These are phyloP conservation scores for Aphaenogaster floridana DNA, from an alignment of 1,140 invertebrate species.

Conservation along the genomic window DNA sequence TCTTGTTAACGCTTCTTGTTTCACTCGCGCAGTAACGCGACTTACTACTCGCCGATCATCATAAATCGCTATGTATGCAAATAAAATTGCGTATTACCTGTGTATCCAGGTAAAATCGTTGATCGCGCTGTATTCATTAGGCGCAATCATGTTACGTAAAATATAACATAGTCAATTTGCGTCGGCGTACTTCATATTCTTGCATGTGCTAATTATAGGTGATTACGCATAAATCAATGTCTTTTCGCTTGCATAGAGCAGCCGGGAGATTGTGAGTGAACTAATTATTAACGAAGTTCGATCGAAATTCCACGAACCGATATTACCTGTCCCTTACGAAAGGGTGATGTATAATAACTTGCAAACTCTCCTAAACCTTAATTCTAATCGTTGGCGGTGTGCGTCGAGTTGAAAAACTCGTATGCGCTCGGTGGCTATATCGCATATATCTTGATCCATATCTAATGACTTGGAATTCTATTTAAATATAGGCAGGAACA, in stretches of 20 bases:
- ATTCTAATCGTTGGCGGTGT: slow-evolving; percentile 4
- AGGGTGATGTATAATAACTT: background rate
- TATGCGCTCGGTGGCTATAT: background rate
- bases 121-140: slow-evolving; percentile 7
- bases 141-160: slow-evolving; percentile 25
- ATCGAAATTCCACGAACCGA: slow-evolving; percentile 14
- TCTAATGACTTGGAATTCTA: slow-evolving; percentile 31
- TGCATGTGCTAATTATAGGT: slow-evolving; percentile 40
- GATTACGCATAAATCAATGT: slow-evolving; percentile 30
- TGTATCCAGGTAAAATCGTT: background rate
- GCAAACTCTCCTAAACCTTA: slow-evolving; percentile 2
- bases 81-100: background rate
- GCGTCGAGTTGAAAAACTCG: background rate
- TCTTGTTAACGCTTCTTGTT: slow-evolving; percentile 18
- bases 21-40: background rate
- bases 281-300: slow-evolving; percentile 35
- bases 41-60: background rate
- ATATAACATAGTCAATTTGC: background rate
- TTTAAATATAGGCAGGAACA: background rate
- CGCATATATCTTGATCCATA: slow-evolving; percentile 27
- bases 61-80: background rate
- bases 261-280: background rate
- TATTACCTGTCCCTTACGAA: slow-evolving; percentile 1
- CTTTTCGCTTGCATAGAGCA: slow-evolving; percentile 6
- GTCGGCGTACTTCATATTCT: background rate